Conservation (phyloP, 2,113 vertebrate genomes). For the Eurystomus gularis region DNA sequence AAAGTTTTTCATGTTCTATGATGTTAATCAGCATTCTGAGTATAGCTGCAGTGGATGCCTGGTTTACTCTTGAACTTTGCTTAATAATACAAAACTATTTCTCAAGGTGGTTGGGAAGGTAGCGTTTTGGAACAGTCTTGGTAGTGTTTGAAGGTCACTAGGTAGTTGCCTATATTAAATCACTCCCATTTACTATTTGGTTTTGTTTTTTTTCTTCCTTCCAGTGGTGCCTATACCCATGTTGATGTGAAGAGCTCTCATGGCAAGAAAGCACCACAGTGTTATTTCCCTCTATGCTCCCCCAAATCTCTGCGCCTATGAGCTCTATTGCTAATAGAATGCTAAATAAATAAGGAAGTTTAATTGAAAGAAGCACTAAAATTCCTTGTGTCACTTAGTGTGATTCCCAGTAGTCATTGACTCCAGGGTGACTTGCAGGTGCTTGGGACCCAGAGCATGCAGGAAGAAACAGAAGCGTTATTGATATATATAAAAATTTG, state of each 20-base stretch:
- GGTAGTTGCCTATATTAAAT: not conserved
- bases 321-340: not conserved
- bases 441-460: not conserved
- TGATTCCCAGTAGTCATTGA: not conserved
- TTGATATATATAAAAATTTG: not conserved
- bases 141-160: not conserved
- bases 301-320: not conserved
- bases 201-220: not conserved
- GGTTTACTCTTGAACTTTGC: not conserved
- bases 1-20: not conserved
- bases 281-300: not conserved
- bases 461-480: not conserved
- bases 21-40: accelerated
- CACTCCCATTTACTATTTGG: not conserved
- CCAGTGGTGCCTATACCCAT: accelerated
- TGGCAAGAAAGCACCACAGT: not conserved
- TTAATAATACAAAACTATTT: not conserved
- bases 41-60: not conserved
- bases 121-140: not conserved
- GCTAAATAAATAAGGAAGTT: not conserved
- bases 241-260: not conserved
- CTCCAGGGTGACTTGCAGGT: not conserved
- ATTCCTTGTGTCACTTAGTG: not conserved
- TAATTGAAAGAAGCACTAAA: accelerated
- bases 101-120: not conserved